Percentiles rank a stretch among this genome's conserved stretches.
phyloP scores from a whole-genome alignment of 1,140 invertebrate species.

The Drosophila equinoxialis region DNA sequence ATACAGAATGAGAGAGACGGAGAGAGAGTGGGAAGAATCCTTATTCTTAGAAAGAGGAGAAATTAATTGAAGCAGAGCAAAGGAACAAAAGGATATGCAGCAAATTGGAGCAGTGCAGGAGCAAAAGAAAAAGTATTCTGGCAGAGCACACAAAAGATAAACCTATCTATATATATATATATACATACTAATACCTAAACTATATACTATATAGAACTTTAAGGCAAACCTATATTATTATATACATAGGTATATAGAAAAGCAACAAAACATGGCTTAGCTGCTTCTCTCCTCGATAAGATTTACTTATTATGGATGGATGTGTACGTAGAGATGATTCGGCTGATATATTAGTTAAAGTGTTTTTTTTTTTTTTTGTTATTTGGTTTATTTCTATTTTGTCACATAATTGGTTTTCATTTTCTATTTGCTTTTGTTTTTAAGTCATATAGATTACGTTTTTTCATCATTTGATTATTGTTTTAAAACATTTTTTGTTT shows the following conservation, averaged over 20 bases:
- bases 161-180: conserved; percentile 8
- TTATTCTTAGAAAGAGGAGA: neutral
- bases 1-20: conserved; percentile 43
- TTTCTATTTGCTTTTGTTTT: neutral
- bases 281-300: conserved; percentile 13
- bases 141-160: conserved; percentile 12
- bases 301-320: conserved; percentile 8
- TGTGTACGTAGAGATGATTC: conserved; percentile 1
- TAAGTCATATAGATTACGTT: too few relatives aligned
- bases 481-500: neutral
- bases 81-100: neutral
- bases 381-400: neutral
- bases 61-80: neutral
- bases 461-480: neutral
- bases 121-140: conserved; percentile 3
- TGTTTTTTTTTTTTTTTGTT: neutral
- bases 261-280: conserved; percentile 7
- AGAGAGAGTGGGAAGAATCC: neutral
- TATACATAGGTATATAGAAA: conserved; percentile 8
- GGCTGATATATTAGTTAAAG: conserved; percentile 12
- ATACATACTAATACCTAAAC: conserved; percentile 1
- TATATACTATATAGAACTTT: conserved; percentile 14
- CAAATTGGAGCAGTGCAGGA: conserved; percentile 16
- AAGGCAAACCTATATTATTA: conserved; percentile 3
- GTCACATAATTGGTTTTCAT: neutral